These are phyloP conservation scores for Tupiocoris notatus DNA, from an alignment of 2,888 invertebrate genomes.

Conservation along the genomic window DNA sequence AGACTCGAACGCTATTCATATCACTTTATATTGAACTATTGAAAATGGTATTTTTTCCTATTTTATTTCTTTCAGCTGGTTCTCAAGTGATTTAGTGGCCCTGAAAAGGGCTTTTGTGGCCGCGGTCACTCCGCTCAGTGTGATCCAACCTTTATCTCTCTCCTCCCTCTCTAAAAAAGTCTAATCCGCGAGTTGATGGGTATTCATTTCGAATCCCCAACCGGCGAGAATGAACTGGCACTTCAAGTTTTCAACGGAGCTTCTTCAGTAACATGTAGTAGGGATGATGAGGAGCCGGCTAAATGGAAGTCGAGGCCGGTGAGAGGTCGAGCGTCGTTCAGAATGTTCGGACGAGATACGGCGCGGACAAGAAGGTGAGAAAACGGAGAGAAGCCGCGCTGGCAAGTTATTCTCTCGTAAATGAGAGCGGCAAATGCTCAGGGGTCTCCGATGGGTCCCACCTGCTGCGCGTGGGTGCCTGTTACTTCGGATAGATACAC, in stretches of 20 bases:
- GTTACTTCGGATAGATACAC: not conserved
- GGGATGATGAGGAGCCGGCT: too few species aligned
- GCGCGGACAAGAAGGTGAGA: not conserved
- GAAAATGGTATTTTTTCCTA: too few species aligned
- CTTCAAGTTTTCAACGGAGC: not conserved
- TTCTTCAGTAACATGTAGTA: not conserved
- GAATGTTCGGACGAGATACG: not conserved
- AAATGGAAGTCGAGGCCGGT: not conserved
- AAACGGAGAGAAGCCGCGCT: not conserved
- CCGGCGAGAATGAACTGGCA: not conserved
- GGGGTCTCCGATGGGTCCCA: not conserved
- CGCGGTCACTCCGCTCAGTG: too few species aligned
- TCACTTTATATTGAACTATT: too few species aligned
- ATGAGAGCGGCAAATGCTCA: not conserved
- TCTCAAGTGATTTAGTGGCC: too few species aligned
- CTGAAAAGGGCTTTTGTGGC: too few species aligned
- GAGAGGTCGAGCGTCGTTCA: not conserved
- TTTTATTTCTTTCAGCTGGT: too few species aligned
- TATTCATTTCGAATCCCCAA: too few species aligned
- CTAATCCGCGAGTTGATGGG: too few species aligned
- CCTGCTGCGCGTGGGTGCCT: not conserved
- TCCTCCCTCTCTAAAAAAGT: too few species aligned
- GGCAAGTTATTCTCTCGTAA: not conserved
- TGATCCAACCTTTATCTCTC: too few species aligned
- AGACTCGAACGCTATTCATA: too few species aligned